Conservation (phyloP, 2,797 vertebrate genomes). For the Lates japonicus region DNA sequence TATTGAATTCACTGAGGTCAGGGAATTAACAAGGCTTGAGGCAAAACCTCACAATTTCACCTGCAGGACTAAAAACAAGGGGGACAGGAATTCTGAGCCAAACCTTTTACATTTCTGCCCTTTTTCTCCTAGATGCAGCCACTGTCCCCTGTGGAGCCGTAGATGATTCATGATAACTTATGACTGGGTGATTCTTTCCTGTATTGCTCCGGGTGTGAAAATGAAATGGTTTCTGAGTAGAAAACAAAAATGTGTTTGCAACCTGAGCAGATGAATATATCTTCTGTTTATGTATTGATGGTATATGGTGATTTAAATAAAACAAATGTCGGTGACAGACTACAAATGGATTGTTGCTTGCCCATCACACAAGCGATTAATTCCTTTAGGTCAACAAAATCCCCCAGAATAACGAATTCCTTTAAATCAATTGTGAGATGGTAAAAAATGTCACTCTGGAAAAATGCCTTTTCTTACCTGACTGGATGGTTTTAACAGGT, state of each 20-base stretch:
- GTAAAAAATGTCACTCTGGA: conserved; percentile 37
- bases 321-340: conserved; percentile 48
- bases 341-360: conserved; percentile 35
- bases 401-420: background rate
- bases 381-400: conserved; percentile 49
- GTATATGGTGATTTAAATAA: conserved; percentile 41
- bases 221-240: conserved; percentile 56
- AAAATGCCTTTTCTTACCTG: conserved; percentile 40
- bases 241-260: conserved; percentile 35
- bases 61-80: background rate
- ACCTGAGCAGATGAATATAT: conserved; percentile 7
- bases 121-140: conserved; percentile 49
- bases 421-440: conserved; percentile 22
- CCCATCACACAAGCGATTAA: conserved; percentile 32
- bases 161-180: conserved; percentile 57
- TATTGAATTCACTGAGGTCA: conserved; percentile 12
- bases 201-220: conserved; percentile 42
- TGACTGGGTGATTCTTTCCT: conserved; percentile 48
- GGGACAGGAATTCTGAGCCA: background rate
- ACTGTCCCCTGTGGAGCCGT: conserved; percentile 50
- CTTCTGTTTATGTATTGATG: conserved; percentile 36
- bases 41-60: conserved; percentile 25
- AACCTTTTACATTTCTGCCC: conserved; percentile 39
- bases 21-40: conserved; percentile 26
- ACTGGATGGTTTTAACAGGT: conserved; percentile 30